Percentiles rank a stretch among this genome's conserved stretches.
phyloP scores from a whole-genome alignment of 2,113 vertebrate species.

The Centrocercus urophasianus region DNA sequence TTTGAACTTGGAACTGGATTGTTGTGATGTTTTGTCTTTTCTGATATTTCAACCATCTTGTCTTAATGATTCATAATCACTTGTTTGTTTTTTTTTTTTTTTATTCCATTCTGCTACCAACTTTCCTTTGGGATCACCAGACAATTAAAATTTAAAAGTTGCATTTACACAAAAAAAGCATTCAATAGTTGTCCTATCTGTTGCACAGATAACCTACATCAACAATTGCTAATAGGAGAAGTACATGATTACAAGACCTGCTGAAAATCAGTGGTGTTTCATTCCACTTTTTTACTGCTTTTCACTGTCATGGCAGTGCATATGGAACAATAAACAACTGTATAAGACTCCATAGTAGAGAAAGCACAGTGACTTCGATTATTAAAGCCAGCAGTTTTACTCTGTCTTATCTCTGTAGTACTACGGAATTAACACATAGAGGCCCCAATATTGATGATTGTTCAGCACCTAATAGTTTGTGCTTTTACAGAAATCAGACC shows the following conservation, averaged over 20 bases:
- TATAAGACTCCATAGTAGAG: not conserved
- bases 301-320: not conserved
- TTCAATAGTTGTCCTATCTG: not conserved
- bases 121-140: not conserved
- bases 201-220: not conserved
- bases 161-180: not conserved
- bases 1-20: not conserved
- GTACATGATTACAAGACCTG: not conserved
- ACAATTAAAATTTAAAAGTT: not conserved
- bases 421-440: fast-evolving
- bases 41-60: not conserved
- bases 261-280: not conserved
- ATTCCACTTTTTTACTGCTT: not conserved
- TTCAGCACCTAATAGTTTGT: not conserved
- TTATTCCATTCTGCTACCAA: not conserved
- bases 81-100: not conserved
- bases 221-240: not conserved
- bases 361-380: not conserved
- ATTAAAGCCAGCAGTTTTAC: not conserved
- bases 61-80: not conserved
- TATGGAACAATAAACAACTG: not conserved
- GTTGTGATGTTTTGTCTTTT: not conserved
- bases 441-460: fast-evolving
- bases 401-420: not conserved
- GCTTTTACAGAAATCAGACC: not conserved